phyloP scores from a whole-genome alignment of 2,113 vertebrate species.

The Odocoileus virginianus region DNA sequence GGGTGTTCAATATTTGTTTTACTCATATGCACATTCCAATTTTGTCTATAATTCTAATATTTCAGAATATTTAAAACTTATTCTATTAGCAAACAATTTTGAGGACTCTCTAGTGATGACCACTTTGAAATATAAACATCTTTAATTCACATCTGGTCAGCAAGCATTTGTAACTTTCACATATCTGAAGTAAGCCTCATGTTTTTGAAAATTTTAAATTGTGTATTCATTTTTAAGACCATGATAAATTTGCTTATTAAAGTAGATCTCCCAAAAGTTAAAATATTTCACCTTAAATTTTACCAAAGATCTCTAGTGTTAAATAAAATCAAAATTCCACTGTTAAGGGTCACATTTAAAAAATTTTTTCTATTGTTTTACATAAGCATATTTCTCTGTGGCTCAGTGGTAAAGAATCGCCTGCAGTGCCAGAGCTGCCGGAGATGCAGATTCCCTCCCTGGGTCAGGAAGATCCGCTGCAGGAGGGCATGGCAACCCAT shows the following conservation, averaged over 20 bases:
- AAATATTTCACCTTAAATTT: background rate
- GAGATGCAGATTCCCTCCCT: background rate
- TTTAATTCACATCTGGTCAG: background rate
- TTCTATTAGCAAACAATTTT: background rate
- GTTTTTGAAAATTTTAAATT: background rate
- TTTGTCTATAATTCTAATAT: conserved; percentile 13
- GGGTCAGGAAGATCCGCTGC: background rate
- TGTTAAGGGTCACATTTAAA: background rate
- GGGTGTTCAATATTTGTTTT: conserved; percentile 1
- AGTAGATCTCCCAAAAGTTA: background rate
- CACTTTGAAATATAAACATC: background rate
- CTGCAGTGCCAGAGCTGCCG: background rate
- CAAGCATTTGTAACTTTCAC: background rate
- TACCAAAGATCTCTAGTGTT: background rate
- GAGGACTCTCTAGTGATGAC: background rate
- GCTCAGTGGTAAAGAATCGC: background rate
- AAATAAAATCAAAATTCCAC: background rate
- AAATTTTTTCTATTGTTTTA: background rate
- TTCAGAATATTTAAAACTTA: background rate
- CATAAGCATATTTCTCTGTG: background rate
- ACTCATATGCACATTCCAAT: background rate
- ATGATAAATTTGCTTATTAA: background rate
- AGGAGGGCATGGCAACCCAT: background rate
- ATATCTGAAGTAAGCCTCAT: background rate
- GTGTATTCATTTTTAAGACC: background rate